These are phyloP conservation scores for Corythoichthys intestinalis DNA, from an alignment of 2,113 vertebrate genomes.

Conservation along the genomic window DNA sequence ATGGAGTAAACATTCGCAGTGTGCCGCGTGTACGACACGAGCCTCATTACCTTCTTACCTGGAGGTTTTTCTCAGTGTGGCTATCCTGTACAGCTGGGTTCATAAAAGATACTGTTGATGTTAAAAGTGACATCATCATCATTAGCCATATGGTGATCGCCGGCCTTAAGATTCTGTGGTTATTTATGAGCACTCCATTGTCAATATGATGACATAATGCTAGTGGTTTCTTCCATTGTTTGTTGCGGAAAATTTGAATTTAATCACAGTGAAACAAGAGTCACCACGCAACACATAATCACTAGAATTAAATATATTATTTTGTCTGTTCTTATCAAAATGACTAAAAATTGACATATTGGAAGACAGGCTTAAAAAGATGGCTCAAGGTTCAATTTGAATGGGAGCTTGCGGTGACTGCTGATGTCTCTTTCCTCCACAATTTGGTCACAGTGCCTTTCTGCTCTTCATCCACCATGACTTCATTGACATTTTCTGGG, in stretches of 20 bases:
- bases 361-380: background rate
- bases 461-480: slow-evolving; percentile 64
- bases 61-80: slow-evolving; percentile 25
- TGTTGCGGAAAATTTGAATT: background rate
- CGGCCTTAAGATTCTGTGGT: slow-evolving; percentile 27
- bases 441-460: slow-evolving; percentile 46
- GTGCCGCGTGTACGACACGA: no score
- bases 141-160: slow-evolving; percentile 38
- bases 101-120: background rate
- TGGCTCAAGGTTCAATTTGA: slow-evolving; percentile 1
- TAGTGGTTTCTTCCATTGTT: background rate
- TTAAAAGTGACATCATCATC: slow-evolving; percentile 13
- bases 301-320: no score
- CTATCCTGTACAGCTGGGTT: background rate
- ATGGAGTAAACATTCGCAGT: no score
- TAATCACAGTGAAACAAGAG: background rate
- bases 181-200: slow-evolving; percentile 38
- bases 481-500: slow-evolving; percentile 70
- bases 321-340: no score
- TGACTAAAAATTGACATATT: background rate
- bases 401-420: slow-evolving; percentile 11
- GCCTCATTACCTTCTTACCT: slow-evolving; percentile 12
- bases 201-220: slow-evolving; percentile 41
- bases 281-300: background rate
- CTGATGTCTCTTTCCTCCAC: slow-evolving; percentile 56